Evolutionary conservation across 1,140 invertebrate genomes (phyloP).

Genomic region (Listronotus oregonensis): DNA sequence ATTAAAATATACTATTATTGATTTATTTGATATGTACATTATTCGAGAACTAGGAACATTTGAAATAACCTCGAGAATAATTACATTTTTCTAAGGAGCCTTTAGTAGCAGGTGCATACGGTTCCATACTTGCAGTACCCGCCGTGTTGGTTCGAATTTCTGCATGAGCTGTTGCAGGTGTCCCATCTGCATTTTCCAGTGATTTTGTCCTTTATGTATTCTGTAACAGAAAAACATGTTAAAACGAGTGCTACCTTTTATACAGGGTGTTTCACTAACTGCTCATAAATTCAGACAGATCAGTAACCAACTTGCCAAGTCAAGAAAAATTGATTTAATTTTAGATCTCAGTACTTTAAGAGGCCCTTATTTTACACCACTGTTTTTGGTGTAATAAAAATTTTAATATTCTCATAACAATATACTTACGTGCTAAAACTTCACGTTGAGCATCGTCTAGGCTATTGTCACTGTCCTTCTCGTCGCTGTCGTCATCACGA

Average conservation of each 20-base stretch:
- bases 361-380: too few species aligned
- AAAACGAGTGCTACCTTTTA: neutral
- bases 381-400: too few species aligned
- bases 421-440: conserved; percentile 1
- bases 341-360: too few species aligned
- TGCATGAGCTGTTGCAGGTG: neutral
- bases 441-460: neutral
- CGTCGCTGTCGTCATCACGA: too few species aligned
- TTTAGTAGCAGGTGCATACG: conserved; percentile 9
- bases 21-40: too few species aligned
- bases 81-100: neutral
- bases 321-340: too few species aligned
- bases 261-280: neutral
- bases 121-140: conserved; percentile 12
- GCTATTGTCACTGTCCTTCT: neutral
- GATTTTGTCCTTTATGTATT: conserved; percentile 8
- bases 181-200: neutral
- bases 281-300: too few species aligned
- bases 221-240: conserved; percentile 1
- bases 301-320: too few species aligned
- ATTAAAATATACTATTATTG: too few species aligned
- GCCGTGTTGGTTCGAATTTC: neutral
- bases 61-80: too few species aligned
- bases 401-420: too few species aligned
- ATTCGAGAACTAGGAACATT: too few species aligned